Evolutionary conservation across 37 sponge, comb jelly and placozoan genomes (phyloP), one percentile per base, ranked within the genome.

Genomic region (Spongilla lacustris): DNA sequence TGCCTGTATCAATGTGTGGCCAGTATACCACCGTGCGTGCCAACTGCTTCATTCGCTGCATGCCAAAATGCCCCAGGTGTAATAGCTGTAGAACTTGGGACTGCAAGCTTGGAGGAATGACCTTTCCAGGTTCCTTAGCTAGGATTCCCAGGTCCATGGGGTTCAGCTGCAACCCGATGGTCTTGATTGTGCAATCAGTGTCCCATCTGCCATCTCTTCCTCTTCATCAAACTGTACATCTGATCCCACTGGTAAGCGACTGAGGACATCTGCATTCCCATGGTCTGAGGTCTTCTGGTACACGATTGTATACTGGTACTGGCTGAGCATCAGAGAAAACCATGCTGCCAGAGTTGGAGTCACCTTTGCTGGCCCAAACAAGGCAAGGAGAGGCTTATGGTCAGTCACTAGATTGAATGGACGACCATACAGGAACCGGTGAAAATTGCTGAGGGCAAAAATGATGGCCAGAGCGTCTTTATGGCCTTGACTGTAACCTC

Each of bases 101-200:
- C 46, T 46, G 46, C 8, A 46, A 46, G 68, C 77, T 2, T 73
- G 89, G 10, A 78, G 89, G 84, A 28, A 89, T 48, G 12, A 89
- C 67, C 0, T 84, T 73, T 73, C 84, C 31, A 0, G 31, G 58
- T 49, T 50, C 80, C 23, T 4, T 46, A 46, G 46, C 4, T 8
- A 46, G 46, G 8, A 10, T 46, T 46, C 8, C 46, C 8, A 8
- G 46, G 46, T 46, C 46, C 8, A 8, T 46, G 25, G 46, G 8
- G 8, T 46, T 46, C 8, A 46, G 46, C 46, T 46, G 46, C 46
- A 46, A 4, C 8, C 8, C 46, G 4, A 8, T 46, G 46, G 46
- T 46, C 46, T 46, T 46, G 46, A 46, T 46, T 10, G 46, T 46
- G 8, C n/a, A n/a, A n/a, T n/a, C 46, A 46, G 46, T 46, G 46